phyloP scores from a whole-genome alignment of 2,797 vertebrate genomes.

The Rhyacichthys aspro region DNA sequence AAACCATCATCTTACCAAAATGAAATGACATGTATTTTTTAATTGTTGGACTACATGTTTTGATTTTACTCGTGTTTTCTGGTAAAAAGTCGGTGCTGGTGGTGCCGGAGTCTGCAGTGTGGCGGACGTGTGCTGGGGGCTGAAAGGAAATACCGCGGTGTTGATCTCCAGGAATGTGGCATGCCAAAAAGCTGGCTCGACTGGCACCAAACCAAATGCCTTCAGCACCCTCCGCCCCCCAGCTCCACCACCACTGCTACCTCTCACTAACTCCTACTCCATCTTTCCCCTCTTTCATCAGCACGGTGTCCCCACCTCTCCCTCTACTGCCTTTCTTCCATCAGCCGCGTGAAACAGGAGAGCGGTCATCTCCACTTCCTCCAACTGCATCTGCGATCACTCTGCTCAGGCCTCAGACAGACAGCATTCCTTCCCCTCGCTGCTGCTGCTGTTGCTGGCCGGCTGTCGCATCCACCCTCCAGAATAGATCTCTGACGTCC shows the following conservation, averaged over 20 bases:
- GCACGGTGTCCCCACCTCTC: constrained; percentile 60
- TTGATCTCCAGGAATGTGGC: constrained; percentile 83
- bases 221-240: constrained; percentile 58
- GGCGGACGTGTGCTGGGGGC: constrained; percentile 52
- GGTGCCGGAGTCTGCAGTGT: constrained; percentile 33
- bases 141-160: constrained; percentile 84
- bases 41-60: not conserved
- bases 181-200: constrained; percentile 78
- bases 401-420: constrained; percentile 63
- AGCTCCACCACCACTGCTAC: constrained; percentile 43
- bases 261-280: constrained; percentile 39
- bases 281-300: constrained; percentile 29
- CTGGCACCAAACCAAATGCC: constrained; percentile 85
- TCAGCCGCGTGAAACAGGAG: constrained; percentile 78
- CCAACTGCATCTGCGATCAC: constrained; percentile 67
- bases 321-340: constrained; percentile 55
- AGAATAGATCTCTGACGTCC: constrained; percentile 83
- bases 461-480: constrained; percentile 76
- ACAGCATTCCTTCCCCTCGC: constrained; percentile 74
- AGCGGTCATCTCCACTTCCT: constrained; percentile 79
- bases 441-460: constrained; percentile 80
- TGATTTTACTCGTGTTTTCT: constrained; percentile 26
- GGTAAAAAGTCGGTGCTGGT: not conserved
- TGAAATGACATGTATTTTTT: not conserved
- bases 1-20: too few species aligned